Base-by-base conservation (phyloP, 2,797 vertebrate species). In the Sebastes matsubarae region DNA sequence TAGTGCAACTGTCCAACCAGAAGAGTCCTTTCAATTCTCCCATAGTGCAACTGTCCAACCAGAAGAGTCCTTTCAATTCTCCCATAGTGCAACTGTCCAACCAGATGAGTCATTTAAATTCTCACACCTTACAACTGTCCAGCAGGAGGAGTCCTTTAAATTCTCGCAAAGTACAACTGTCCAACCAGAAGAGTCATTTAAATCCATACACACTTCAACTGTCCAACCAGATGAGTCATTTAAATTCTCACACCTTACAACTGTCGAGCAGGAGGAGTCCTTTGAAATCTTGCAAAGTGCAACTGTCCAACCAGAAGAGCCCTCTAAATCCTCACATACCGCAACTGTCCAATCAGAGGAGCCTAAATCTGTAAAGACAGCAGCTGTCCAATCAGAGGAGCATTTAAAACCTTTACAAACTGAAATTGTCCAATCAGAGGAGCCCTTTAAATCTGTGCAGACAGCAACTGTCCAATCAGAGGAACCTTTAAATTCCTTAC, bases 21-120 rank as follows among this genome's bases (percentile, higher is more conserved):
- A 64, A 6, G 36, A 42, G 2, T 9, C 29, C 7, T 61, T 27
- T 54, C 36, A 20, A 63, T 29, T 38, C 4, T 9, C n/a, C 42
- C 42, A 50, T 3, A 30, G 13, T 46, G 12, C n/a, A 25, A 67
- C 16, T n/a, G 16, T 20, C 25, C 66, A 75, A 46, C 30, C 65
- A 52, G 22, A 52, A 25, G 25, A 75, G 32, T 42, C 63, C 1
- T 54, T 12, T 25, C 20, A 34, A 27, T 27, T 27, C 7, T 8
- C 52, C 42, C 42, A 50, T 3, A 30, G 13, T 46, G 12, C n/a
- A 25, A 67, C 16, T n/a, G 16, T 20, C 55, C 64, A 61, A 57
- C 68, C 72, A 68, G 55, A 84, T 6, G 79, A 42, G 30, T 24
- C 60, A 10, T 81, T 6, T 73, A 25, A 79, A 32, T 32, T 50